phyloP scores from a whole-genome alignment of 2,797 vertebrate species.

The Oreochromis mossambicus region DNA sequence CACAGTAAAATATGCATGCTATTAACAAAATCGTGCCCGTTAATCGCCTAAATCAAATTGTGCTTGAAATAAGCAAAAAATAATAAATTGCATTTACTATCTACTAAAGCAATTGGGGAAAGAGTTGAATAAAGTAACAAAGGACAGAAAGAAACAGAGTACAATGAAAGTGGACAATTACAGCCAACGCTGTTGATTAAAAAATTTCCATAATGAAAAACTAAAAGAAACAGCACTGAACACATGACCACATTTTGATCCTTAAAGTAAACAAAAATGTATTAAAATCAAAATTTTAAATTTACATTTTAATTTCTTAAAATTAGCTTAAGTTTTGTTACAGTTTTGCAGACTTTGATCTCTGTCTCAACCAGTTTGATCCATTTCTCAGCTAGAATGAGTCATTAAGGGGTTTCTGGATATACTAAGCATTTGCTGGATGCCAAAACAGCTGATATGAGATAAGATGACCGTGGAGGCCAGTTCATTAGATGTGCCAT shows the following conservation, averaged over 20 bases:
- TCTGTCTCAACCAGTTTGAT: background rate
- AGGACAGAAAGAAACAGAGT: background rate
- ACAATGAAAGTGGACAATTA: background rate
- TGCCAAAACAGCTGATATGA: background rate
- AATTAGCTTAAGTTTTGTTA: background rate
- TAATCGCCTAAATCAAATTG: background rate
- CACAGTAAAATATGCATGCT: slow-evolving; percentile 10
- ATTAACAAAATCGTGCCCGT: background rate
- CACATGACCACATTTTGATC: background rate
- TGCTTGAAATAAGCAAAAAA: background rate
- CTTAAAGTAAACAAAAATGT: background rate
- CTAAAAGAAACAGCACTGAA: background rate
- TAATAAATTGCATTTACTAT: background rate
- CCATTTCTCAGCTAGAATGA: background rate
- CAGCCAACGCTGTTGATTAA: background rate
- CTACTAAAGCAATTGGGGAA: background rate
- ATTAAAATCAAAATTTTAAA: background rate
- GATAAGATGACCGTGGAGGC: background rate
- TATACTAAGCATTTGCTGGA: background rate
- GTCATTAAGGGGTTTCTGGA: background rate
- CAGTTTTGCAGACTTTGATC: background rate
- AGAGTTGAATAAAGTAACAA: background rate
- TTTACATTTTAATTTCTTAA: background rate
- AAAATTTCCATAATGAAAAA: background rate
- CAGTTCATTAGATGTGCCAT: background rate